Conservation (phyloP, 2,113 vertebrate genomes). For the Sardina pilchardus region DNA sequence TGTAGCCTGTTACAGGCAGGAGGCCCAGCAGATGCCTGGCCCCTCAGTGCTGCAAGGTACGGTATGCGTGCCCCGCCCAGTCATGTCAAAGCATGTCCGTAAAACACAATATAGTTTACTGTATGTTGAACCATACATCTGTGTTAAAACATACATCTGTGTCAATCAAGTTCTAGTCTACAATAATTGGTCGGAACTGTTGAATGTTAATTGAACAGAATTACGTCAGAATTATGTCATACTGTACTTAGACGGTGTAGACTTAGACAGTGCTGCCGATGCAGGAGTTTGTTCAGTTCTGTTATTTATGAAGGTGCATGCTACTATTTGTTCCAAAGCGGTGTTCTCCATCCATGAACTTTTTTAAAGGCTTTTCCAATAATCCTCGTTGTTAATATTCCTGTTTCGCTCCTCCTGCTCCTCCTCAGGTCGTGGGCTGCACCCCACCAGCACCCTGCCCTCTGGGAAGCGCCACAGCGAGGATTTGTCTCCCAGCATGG, state of each 20-base stretch:
- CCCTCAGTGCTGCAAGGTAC: conserved; percentile 59
- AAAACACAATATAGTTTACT: background rate
- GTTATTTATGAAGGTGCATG: too few relatives aligned
- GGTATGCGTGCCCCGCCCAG: background rate
- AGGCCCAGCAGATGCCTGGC: conserved; percentile 50
- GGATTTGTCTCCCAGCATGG: conserved; percentile 55
- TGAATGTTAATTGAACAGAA: too few relatives aligned
- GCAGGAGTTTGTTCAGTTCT: too few relatives aligned
- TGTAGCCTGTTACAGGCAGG: conserved; percentile 60
- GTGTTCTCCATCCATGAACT: background rate
- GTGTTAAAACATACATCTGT: background rate
- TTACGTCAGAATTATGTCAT: too few relatives aligned
- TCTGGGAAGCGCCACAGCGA: conserved; percentile 70
- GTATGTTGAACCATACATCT: background rate
- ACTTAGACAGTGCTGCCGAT: too few relatives aligned
- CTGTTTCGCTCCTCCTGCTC: background rate
- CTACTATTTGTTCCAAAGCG: too few relatives aligned
- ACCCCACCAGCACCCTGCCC: conserved; percentile 44
- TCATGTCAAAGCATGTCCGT: background rate
- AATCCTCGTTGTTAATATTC: background rate
- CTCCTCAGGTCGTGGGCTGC: conserved; percentile 57
- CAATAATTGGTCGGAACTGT: background rate
- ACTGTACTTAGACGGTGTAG: too few relatives aligned
- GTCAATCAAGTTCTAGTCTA: background rate
- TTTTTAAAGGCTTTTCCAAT: background rate